Conservation (phyloP, 2,113 vertebrate genomes). For the Platysternon megacephalum region DNA sequence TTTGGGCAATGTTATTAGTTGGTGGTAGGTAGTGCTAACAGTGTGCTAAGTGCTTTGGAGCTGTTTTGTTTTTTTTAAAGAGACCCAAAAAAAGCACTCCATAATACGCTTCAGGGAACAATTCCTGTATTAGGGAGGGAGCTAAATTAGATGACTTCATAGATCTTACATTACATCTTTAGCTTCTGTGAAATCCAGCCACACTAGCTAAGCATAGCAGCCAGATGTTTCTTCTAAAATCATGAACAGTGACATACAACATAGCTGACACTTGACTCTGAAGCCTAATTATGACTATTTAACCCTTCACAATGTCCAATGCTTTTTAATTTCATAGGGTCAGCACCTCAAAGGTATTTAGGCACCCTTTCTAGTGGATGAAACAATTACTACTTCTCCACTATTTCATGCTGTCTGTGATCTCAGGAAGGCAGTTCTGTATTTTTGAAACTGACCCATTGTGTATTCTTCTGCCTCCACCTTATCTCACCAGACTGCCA, state of each 20-base stretch:
- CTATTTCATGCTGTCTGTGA: not conserved
- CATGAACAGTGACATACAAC: not conserved
- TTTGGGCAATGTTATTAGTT: not conserved
- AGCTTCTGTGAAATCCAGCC: not conserved
- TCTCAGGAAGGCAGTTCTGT: not conserved
- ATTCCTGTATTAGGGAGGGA: not conserved
- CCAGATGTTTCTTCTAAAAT: not conserved
- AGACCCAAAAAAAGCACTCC: not conserved
- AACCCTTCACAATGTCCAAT: not conserved
- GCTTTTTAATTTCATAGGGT: too few species aligned
- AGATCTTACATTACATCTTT: not conserved
- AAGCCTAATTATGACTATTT: not conserved
- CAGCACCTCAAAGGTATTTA: too few species aligned
- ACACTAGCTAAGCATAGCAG: not conserved
- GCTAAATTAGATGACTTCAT: not conserved
- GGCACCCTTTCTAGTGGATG: not conserved
- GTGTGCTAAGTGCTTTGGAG: not conserved
- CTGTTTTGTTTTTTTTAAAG: not conserved
- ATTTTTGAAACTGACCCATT: constrained; percentile 8
- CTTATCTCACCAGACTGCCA: not conserved
- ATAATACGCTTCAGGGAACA: not conserved
- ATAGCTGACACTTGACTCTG: not conserved
- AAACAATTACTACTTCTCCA: not conserved
- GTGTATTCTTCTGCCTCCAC: not conserved
- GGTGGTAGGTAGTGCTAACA: not conserved